Evolutionary conservation across 2,888 invertebrate species (phyloP).

Genomic region (Sarcophaga subvicina): DNA sequence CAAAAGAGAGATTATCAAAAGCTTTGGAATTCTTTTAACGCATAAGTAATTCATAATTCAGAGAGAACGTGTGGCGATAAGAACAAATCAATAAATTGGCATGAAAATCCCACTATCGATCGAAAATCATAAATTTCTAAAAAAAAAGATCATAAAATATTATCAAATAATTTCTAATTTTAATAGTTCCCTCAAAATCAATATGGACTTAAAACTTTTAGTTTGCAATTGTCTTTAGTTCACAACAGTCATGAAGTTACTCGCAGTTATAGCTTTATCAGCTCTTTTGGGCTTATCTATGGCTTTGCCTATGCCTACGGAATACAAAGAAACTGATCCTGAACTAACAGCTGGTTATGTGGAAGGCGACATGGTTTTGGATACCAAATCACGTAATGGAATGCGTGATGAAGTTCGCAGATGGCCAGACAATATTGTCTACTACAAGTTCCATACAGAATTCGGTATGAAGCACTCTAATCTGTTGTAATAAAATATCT

Average conservation of each 20-base stretch:
- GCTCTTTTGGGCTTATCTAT: constrained; percentile 34
- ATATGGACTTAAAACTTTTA: neutral
- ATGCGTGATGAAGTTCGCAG: constrained; percentile 83
- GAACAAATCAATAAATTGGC: neutral
- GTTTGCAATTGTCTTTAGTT: neutral
- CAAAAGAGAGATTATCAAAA: neutral
- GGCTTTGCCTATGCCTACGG: constrained; percentile 45
- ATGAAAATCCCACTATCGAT: neutral
- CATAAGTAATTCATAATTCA: neutral
- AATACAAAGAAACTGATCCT: constrained; percentile 83
- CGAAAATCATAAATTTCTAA: neutral
- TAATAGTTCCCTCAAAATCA: neutral
- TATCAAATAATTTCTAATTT: neutral
- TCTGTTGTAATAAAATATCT: too few relatives aligned
- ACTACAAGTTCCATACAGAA: constrained; percentile 84
- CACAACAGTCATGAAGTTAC: neutral
- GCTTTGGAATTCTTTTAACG: neutral
- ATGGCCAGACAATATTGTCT: constrained; percentile 87
- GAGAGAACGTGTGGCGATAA: neutral
- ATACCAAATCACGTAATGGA: constrained; percentile 84
- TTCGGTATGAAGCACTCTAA: constrained; percentile 48
- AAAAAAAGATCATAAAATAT: neutral
- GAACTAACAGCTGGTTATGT: constrained; percentile 89
- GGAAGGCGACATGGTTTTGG: constrained; percentile 89
- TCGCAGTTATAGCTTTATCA: neutral